phyloP scores from a whole-genome alignment of 1,140 invertebrate species.

The Druon quercuslanigerum region DNA sequence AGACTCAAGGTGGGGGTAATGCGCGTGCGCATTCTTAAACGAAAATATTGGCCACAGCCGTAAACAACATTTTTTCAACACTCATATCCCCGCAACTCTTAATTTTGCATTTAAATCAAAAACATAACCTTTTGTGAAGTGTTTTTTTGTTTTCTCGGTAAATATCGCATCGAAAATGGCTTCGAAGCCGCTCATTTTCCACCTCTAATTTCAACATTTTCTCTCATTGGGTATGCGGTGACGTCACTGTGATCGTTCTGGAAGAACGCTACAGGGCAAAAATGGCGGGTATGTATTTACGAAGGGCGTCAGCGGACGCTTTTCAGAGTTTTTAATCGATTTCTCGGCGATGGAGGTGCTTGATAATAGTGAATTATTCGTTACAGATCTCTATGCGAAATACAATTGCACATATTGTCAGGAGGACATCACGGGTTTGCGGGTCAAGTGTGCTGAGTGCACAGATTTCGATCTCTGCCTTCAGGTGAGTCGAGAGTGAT shows the following conservation, averaged over 20 bases:
- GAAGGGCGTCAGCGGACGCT: slow-evolving; percentile 21
- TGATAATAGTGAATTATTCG: slow-evolving; percentile 33
- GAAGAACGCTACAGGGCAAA: slow-evolving; percentile 69
- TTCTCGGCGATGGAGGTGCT: not conserved
- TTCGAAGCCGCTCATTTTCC: not conserved
- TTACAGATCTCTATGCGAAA: slow-evolving; percentile 84
- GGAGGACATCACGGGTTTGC: slow-evolving; percentile 89
- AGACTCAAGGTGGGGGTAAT: not conserved
- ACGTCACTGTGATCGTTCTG: slow-evolving; percentile 71
- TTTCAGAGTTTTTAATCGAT: not conserved
- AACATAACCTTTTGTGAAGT: not conserved
- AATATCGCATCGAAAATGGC: slow-evolving; percentile 43
- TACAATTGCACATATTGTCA: slow-evolving; percentile 94
- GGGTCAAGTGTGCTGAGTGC: slow-evolving; percentile 92
- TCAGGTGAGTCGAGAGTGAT: slow-evolving; percentile 81
- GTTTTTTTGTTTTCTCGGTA: not conserved
- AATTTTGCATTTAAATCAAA: slow-evolving; percentile 26
- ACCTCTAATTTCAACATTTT: slow-evolving; percentile 17
- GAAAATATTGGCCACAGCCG: slow-evolving; percentile 39
- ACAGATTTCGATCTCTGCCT: slow-evolving; percentile 91
- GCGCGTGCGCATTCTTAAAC: slow-evolving; percentile 61
- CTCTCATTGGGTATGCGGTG: slow-evolving; percentile 64
- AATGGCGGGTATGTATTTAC: slow-evolving; percentile 72
- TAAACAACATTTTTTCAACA: slow-evolving; percentile 68
- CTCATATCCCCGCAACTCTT: slow-evolving; percentile 42